These are phyloP conservation scores for Archilochus colubris DNA, from an alignment of 2,113 vertebrate species.

Conservation along the genomic window DNA sequence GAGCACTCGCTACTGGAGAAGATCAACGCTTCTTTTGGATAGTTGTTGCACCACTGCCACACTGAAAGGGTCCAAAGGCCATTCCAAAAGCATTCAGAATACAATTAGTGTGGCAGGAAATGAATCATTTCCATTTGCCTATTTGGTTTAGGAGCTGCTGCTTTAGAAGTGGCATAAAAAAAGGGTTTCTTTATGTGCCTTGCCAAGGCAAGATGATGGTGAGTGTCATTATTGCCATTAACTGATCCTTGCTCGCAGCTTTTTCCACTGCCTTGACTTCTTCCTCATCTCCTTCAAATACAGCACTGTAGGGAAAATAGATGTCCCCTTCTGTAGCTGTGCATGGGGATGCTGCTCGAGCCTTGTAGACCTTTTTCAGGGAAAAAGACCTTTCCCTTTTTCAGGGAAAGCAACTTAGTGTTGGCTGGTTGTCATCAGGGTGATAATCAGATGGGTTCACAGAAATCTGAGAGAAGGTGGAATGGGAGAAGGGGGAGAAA, in stretches of 20 bases:
- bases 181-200: not conserved
- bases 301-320: not conserved
- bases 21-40: not conserved
- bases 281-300: not conserved
- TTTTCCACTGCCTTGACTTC: not conserved
- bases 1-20: not conserved
- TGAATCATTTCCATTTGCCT: not conserved
- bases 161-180: not conserved
- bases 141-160: not conserved
- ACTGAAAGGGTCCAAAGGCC: not conserved
- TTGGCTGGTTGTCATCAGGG: not conserved
- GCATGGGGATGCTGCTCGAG: not conserved
- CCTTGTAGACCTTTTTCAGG: not conserved
- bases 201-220: not conserved
- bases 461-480: not conserved
- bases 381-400: too few relatives aligned
- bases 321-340: not conserved
- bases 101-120: not conserved
- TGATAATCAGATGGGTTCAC: not conserved
- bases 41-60: fast-evolving
- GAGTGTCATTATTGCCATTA: not conserved
- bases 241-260: not conserved
- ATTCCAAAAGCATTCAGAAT: not conserved
- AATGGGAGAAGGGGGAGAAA: not conserved
- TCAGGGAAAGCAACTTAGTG: not conserved